Conservation (phyloP, 2,888 invertebrate species). For the Pristionchus exspectatus region DNA sequence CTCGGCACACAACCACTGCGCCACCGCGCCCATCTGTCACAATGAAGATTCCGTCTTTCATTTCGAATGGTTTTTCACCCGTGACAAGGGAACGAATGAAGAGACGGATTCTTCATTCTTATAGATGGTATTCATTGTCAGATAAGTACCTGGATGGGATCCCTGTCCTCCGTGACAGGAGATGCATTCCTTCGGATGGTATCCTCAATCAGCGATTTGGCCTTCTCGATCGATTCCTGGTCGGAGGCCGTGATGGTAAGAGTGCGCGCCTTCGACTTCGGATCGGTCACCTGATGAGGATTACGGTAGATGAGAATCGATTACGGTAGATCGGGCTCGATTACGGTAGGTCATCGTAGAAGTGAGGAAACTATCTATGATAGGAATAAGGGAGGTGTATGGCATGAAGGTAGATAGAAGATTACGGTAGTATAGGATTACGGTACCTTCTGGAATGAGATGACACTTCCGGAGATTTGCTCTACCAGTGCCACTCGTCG, state of each 20-base stretch:
- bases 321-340: not conserved
- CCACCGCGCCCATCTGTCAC: no score
- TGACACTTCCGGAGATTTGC: conserved; percentile 97
- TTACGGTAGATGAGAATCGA: not conserved
- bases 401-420: not conserved
- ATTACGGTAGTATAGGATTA: not conserved
- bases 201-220: conserved; percentile 94
- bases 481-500: conserved; percentile 98
- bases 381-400: no score
- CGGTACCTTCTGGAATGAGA: conserved; percentile 92
- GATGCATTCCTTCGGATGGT: conserved; percentile 95
- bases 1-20: no score
- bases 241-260: conserved; percentile 95
- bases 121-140: not conserved
- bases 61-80: no score
- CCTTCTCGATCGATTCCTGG: conserved; percentile 93
- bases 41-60: no score
- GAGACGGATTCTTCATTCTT: not conserved
- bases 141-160: not conserved
- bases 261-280: conserved; percentile 93
- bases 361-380: no score
- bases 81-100: no score
- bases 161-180: conserved; percentile 58
- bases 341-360: no score
- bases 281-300: conserved; percentile 84